A percentile compares a stretch with the other conserved stretches of the same genome.
Evolutionary conservation across 2,888 invertebrate genomes (phyloP).

Genomic region (Orgyia antiqua): DNA sequence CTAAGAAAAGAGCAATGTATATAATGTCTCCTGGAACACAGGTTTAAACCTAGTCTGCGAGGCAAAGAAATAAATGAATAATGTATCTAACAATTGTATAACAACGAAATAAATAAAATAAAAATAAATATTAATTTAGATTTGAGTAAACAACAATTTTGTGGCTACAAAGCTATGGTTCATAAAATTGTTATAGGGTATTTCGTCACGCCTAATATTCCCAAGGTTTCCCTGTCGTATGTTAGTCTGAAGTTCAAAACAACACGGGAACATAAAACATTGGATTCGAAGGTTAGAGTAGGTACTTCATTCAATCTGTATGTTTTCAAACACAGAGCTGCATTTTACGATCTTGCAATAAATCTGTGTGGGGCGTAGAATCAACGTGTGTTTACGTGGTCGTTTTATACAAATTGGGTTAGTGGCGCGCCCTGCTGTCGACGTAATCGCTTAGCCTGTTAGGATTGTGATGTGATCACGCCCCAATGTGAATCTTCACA

Average conservation of each 20-base stretch:
- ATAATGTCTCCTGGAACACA: too few relatives aligned
- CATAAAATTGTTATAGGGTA: constrained; percentile 31
- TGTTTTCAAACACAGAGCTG: constrained; percentile 40
- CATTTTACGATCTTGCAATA: constrained; percentile 59
- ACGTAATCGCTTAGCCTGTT: constrained; percentile 64
- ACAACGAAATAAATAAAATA: too few relatives aligned
- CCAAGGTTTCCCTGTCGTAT: constrained; percentile 22
- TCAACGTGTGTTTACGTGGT: constrained; percentile 59
- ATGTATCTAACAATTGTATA: too few relatives aligned
- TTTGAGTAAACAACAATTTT: too few relatives aligned
- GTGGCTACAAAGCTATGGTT: constrained; percentile 24
- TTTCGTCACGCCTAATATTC: constrained; percentile 25
- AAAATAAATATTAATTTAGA: too few relatives aligned
- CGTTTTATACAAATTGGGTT: constrained; percentile 68
- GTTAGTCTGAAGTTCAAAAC: constrained; percentile 19
- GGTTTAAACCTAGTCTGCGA: too few relatives aligned
- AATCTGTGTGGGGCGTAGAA: constrained; percentile 51
- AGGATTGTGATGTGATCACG: constrained; percentile 55
- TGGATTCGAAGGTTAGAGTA: constrained; percentile 26
- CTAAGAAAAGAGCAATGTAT: too few relatives aligned
- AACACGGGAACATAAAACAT: constrained; percentile 23
- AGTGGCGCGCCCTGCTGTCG: constrained; percentile 51
- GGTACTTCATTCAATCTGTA: constrained; percentile 41
- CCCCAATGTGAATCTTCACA: constrained; percentile 50
- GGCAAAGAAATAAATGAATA: too few relatives aligned